These are phyloP conservation scores for Euura lappo DNA, from an alignment of 1,140 invertebrate species.

Conservation along the genomic window DNA sequence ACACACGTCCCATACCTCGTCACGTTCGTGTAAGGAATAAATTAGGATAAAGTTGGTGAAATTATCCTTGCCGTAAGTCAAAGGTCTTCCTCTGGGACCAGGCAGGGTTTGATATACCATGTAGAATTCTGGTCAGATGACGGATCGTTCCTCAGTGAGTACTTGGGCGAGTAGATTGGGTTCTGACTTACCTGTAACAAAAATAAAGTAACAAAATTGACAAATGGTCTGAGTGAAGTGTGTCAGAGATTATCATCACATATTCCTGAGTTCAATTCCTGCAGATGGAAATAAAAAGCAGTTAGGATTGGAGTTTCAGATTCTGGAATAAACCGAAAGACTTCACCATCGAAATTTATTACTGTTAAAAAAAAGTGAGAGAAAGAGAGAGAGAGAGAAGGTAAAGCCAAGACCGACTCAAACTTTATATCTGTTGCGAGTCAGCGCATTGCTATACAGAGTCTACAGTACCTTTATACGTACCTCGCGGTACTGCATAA, in stretches of 20 bases:
- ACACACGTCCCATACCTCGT: not conserved
- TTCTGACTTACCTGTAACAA: too few relatives aligned
- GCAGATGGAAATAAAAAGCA: too few relatives aligned
- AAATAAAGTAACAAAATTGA: too few relatives aligned
- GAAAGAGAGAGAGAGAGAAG: not conserved
- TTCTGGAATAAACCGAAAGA: not conserved
- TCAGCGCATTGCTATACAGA: not conserved
- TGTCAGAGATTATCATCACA: too few relatives aligned
- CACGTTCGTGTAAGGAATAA: not conserved
- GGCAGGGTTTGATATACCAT: too few relatives aligned
- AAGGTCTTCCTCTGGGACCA: not conserved
- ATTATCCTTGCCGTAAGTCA: not conserved
- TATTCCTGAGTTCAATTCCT: not conserved
- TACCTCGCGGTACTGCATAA: not conserved
- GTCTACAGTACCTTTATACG: not conserved
- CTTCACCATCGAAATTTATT: slow-evolving; percentile 1
- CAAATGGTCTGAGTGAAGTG: too few relatives aligned
- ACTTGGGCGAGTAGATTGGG: too few relatives aligned
- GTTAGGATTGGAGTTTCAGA: not conserved
- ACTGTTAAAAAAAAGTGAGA: not conserved
- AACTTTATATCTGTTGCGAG: slow-evolving; percentile 1
- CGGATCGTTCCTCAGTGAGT: too few relatives aligned
- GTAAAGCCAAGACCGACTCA: not conserved
- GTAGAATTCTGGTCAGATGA: too few relatives aligned
- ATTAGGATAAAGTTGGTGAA: not conserved